A percentile compares a stretch with the other conserved stretches of the same genome.
These are phyloP conservation scores for Poeciliopsis retropinna DNA, from an alignment of 2,113 vertebrate genomes.

Conservation along the genomic window DNA sequence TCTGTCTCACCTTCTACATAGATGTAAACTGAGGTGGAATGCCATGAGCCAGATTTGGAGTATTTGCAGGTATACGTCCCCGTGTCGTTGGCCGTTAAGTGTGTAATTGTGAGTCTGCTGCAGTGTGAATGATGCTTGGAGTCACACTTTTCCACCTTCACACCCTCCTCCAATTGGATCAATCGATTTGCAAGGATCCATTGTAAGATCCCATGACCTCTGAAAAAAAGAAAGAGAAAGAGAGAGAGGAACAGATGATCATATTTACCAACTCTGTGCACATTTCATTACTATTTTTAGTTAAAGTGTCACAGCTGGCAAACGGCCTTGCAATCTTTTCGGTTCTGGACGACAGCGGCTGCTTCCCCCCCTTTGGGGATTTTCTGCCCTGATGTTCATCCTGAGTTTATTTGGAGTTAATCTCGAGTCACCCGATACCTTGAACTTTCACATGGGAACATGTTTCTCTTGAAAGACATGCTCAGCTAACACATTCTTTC, in stretches of 20 bases:
- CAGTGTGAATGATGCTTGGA: constrained; percentile 60
- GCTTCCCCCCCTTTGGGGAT: constrained; percentile 27
- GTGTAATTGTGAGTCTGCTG: constrained; percentile 77
- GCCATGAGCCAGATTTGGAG: neutral
- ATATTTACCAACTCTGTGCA: constrained; percentile 5
- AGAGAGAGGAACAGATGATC: neutral
- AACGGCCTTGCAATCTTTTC: constrained; percentile 22
- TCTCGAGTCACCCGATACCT: constrained; percentile 59
- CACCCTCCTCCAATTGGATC: constrained; percentile 48
- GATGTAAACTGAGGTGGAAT: constrained; percentile 75
- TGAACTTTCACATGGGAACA: constrained; percentile 81
- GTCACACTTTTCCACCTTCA: constrained; percentile 67
- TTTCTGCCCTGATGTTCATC: constrained; percentile 49
- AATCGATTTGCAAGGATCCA: constrained; percentile 76
- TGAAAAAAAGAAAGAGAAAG: constrained; percentile 60
- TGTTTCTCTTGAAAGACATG: constrained; percentile 61
- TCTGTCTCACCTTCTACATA: constrained; percentile 85
- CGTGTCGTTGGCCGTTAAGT: constrained; percentile 75
- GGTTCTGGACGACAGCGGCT: constrained; percentile 31
- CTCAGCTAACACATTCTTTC: constrained; percentile 73
- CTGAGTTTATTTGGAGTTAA: constrained; percentile 65
- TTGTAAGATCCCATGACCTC: constrained; percentile 73
- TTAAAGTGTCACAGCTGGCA: constrained; percentile 49
- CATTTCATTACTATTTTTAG: constrained; percentile 39
- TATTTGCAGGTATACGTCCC: constrained; percentile 82